A percentile compares a stretch with the other conserved stretches of the same genome.
Evolutionary conservation across 1,140 invertebrate species (phyloP).

Genomic region (Cotesia chilonis): DNA sequence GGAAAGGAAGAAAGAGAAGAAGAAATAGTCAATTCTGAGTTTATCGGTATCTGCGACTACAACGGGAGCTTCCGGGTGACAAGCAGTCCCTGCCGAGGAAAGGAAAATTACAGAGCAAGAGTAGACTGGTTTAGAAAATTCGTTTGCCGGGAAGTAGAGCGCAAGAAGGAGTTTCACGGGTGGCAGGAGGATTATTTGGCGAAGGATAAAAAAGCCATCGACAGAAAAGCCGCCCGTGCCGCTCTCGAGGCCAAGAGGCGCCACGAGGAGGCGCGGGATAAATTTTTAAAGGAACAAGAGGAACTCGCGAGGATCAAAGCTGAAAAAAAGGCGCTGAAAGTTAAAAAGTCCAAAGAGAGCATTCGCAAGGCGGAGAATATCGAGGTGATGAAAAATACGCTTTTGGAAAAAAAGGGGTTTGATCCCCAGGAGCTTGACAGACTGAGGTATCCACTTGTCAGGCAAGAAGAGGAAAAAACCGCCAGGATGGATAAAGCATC

Average conservation of each 20-base stretch:
- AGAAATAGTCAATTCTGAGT: not conserved
- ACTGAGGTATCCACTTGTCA: constrained; percentile 57
- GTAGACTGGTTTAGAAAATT: constrained; percentile 56
- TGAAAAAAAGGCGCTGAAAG: constrained; percentile 45
- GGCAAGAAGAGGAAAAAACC: constrained; percentile 54
- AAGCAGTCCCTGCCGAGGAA: constrained; percentile 8
- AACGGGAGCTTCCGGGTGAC: constrained; percentile 47
- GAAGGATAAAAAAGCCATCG: constrained; percentile 41
- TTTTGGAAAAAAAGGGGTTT: constrained; percentile 61
- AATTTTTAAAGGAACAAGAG: constrained; percentile 50
- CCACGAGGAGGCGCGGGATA: constrained; percentile 44
- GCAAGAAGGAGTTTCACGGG: constrained; percentile 49
- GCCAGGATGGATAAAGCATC: constrained; percentile 53
- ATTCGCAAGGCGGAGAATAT: constrained; percentile 56
- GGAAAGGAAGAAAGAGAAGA: too few species aligned
- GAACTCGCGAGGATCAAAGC: constrained; percentile 42
- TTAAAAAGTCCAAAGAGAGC: constrained; percentile 51
- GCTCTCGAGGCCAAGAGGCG: constrained; percentile 44
- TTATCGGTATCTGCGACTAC: constrained; percentile 47
- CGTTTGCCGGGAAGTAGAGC: constrained; percentile 47
- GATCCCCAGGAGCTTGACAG: constrained; percentile 56
- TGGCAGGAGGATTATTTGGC: constrained; percentile 52
- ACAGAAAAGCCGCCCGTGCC: constrained; percentile 42
- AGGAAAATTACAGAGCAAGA: constrained; percentile 37
- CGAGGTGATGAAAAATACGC: constrained; percentile 55